Base-by-base conservation (phyloP, 1,140 invertebrate genomes). In the Magallana angulata region DNA sequence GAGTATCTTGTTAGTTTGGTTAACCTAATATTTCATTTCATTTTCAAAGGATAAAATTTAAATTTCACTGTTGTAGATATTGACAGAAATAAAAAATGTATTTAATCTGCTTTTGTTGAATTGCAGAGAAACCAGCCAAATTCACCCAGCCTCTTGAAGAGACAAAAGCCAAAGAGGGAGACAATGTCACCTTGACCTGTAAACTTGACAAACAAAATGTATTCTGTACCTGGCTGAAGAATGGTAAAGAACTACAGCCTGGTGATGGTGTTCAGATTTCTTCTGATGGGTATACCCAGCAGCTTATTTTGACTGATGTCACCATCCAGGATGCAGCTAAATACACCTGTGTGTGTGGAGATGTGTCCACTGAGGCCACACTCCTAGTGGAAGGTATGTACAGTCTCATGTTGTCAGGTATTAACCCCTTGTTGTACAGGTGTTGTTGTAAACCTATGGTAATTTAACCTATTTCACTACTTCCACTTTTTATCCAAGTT, bases 181-280 rank as follows among this genome's bases (percentile, higher is more conserved):
- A 92, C n/a, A 91, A 85, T 16, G 91, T 92, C 16, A 91, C 91
- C 56, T 90, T 95, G 82, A 92, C 93, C 84, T 94, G 94, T 90
- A 92, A 94, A 89, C 84, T 95, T 36, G 91, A 90, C 85, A 94
- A 93, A 88, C 91, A 91, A 68, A 89, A 92, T 88, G 88, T 90
- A 16, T 87, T 91, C 16, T 92, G 94, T 56, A 93, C 92, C 80
- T 95, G 94, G 94, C 84, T 92, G 24, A 94, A 93, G 85, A 89
- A 92, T 95, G 96, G 96, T 7, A 86, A 91, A 68, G 92, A 92
- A 57, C 86, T 93, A 18, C 87, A 87, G 57, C 81, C 89, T 16
- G 80, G 68, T 58, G 90, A 93, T 60, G 87, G 88, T 4, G 88
- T 91, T 60, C 85, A 87, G 7, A 96, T 97, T 91, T 87, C 88